Percentiles rank a stretch among this genome's conserved stretches.
Evolutionary conservation across 2,888 invertebrate genomes (phyloP).

Genomic region (Anarsia innoxiella): DNA sequence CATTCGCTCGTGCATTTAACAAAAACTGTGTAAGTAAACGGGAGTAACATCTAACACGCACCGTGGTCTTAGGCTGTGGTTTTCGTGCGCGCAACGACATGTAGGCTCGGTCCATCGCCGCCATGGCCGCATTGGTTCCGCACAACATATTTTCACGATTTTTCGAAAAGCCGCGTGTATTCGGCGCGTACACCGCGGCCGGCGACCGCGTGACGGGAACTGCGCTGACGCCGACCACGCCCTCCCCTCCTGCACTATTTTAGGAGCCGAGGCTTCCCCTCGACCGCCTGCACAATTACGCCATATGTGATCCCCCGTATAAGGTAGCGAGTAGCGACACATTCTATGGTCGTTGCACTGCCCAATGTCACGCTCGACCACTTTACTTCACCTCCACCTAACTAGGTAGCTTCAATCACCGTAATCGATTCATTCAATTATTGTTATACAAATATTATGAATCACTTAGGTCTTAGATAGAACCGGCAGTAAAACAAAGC

Average conservation of each 20-base stretch:
- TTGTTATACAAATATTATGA: too few species aligned
- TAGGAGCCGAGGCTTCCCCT: constrained; percentile 37
- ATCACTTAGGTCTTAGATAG: too few species aligned
- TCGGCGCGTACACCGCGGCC: too few species aligned
- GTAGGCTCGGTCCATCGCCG: constrained; percentile 70
- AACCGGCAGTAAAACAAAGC: too few species aligned
- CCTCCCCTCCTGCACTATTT: constrained; percentile 49
- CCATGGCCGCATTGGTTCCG: constrained; percentile 59
- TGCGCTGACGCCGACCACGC: constrained; percentile 32
- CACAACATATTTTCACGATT: constrained; percentile 45
- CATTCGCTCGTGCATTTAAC: constrained; percentile 1
- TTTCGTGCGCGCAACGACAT: constrained; percentile 71
- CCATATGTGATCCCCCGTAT: constrained; percentile 29
- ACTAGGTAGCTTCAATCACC: too few species aligned
- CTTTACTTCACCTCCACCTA: too few species aligned
- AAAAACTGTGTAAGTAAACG: too few species aligned
- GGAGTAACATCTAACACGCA: too few species aligned
- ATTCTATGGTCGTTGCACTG: constrained; percentile 14
- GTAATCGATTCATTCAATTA: too few species aligned
- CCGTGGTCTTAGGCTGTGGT: constrained; percentile 55
- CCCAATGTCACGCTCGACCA: neutral
- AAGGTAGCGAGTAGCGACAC: constrained; percentile 23
- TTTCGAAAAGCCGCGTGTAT: constrained; percentile 22
- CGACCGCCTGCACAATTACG: constrained; percentile 26
- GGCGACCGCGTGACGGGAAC: constrained; percentile 34